These are phyloP conservation scores for Limnothrissa miodon DNA, from an alignment of 2,113 vertebrate species.

Conservation along the genomic window DNA sequence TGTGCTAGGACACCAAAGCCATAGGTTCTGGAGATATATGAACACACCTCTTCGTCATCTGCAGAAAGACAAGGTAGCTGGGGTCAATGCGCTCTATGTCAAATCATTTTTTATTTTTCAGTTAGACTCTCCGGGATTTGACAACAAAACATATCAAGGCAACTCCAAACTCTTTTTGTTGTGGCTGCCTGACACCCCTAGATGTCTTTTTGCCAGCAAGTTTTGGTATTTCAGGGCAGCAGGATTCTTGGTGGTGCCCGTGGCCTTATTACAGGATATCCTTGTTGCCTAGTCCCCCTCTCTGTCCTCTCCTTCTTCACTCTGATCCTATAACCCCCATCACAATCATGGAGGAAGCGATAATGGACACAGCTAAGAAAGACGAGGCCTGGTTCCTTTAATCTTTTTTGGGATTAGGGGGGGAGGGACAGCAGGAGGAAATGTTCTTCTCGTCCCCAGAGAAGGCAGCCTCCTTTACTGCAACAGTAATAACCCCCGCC, in stretches of 20 bases:
- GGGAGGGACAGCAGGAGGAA: constrained; percentile 6
- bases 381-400: constrained; percentile 25
- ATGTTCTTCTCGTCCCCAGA: not conserved
- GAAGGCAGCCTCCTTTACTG: constrained; percentile 23
- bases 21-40: no score
- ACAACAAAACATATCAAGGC: no score
- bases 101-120: no score
- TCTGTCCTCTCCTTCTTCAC: not conserved
- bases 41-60: no score
- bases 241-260: constrained; percentile 21
- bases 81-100: no score
- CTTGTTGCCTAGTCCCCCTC: not conserved
- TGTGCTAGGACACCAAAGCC: no score
- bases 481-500: not conserved
- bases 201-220: not conserved
- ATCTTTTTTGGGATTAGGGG: constrained; percentile 9
- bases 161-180: not conserved
- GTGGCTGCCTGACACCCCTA: not conserved
- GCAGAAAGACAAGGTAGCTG: no score
- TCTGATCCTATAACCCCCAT: not conserved
- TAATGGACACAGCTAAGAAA: constrained; percentile 31
- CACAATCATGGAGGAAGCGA: constrained; percentile 32
- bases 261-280: constrained; percentile 20
- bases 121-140: no score
- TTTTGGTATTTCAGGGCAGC: constrained; percentile 22